Conservation (phyloP, 2,113 vertebrate species). For the Cyrtonyx montezumae region DNA sequence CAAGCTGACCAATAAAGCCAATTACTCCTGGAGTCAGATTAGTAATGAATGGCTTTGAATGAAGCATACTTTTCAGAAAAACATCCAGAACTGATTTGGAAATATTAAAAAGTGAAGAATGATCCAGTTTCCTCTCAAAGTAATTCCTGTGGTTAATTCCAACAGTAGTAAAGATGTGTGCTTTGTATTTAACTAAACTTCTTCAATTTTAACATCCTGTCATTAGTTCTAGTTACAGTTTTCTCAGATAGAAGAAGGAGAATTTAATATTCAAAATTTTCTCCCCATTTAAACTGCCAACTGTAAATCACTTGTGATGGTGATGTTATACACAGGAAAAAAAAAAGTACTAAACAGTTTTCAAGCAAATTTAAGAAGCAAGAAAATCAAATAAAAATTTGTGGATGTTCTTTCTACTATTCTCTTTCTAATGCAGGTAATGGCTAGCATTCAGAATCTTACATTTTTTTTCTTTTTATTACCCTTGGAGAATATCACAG, state of each 20-base stretch:
- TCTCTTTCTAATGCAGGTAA: not conserved
- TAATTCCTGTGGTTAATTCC: not conserved
- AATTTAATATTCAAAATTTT: not conserved
- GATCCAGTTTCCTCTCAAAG: not conserved
- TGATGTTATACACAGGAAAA: not conserved
- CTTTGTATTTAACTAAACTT: not conserved
- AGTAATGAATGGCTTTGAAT: slow-evolving; percentile 8
- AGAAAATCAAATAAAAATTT: not conserved
- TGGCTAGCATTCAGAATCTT: not conserved
- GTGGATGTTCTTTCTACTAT: not conserved
- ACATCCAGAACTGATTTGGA: not conserved
- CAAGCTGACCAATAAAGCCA: not conserved
- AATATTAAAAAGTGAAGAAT: not conserved
- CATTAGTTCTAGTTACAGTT: not conserved
- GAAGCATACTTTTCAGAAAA: not conserved
- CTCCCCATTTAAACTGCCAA: not conserved
- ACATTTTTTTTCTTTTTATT: not conserved
- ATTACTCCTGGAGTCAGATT: not conserved
- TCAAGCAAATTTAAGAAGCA: not conserved
- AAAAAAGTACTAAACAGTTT: not conserved
- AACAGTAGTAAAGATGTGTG: not conserved
- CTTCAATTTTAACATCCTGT: not conserved
- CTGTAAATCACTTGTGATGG: not conserved
- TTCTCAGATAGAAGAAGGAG: not conserved
- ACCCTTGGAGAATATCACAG: not conserved